Evolutionary conservation across 2,888 invertebrate species (phyloP).

Genomic region (Mellilla xanthometata): DNA sequence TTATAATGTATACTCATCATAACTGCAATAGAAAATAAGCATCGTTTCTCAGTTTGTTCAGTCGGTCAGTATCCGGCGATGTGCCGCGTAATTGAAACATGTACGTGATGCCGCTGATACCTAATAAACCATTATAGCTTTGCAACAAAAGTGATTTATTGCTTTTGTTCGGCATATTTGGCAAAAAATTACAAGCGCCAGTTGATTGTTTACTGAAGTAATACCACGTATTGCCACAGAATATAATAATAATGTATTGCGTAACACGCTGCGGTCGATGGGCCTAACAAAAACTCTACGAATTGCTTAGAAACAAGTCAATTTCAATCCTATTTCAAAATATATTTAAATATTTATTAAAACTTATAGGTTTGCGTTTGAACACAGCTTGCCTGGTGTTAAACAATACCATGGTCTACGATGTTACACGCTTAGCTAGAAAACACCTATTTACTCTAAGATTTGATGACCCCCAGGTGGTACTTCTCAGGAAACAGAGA

Average conservation of each 20-base stretch:
- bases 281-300: not conserved
- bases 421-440: too few species aligned
- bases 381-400: too few species aligned
- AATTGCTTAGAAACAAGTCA: not conserved
- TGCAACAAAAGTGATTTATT: slow-evolving; percentile 11
- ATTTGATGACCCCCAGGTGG: too few species aligned
- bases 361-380: too few species aligned
- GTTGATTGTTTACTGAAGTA: slow-evolving; percentile 7
- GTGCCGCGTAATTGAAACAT: slow-evolving; percentile 51
- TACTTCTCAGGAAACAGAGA: too few species aligned
- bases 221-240: not conserved
- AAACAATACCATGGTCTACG: too few species aligned
- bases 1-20: too few species aligned
- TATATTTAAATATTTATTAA: too few species aligned
- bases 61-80: slow-evolving; percentile 41
- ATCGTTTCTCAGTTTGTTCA: too few species aligned
- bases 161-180: slow-evolving; percentile 19
- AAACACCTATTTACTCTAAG: too few species aligned
- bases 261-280: slow-evolving; percentile 1
- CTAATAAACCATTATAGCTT: slow-evolving; percentile 16
- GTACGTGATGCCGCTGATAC: slow-evolving; percentile 40
- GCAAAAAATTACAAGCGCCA: slow-evolving; percentile 22
- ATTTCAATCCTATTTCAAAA: too few species aligned
- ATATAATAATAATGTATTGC: slow-evolving; percentile 2
- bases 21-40: too few species aligned